These are phyloP conservation scores for Anniella stebbinsi DNA, from an alignment of 2,797 vertebrate species.

Conservation along the genomic window DNA sequence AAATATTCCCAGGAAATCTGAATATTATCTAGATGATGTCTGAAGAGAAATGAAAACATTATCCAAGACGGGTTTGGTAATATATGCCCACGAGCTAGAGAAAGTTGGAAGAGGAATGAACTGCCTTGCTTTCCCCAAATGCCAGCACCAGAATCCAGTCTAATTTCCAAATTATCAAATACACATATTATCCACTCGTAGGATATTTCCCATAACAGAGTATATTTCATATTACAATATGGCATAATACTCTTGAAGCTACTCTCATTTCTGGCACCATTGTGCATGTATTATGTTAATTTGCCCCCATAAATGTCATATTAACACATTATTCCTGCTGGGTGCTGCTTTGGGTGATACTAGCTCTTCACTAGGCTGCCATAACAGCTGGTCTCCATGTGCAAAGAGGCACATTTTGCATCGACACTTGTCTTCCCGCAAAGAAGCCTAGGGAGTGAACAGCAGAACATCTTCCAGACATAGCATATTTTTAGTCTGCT, in stretches of 20 bases:
- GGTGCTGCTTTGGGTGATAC: slow-evolving; percentile 32
- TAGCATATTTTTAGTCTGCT: background rate
- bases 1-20: background rate
- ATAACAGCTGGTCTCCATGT: slow-evolving; percentile 24
- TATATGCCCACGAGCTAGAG: background rate
- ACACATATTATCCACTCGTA: slow-evolving; percentile 9
- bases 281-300: slow-evolving; percentile 39
- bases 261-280: slow-evolving; percentile 23
- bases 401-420: background rate
- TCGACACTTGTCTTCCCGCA: slow-evolving; percentile 8
- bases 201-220: slow-evolving; percentile 6
- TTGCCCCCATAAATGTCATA: slow-evolving; percentile 43
- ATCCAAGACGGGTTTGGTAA: background rate
- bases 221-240: slow-evolving; percentile 19
- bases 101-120: background rate
- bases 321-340: slow-evolving; percentile 44
- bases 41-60: background rate
- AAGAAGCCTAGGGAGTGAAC: slow-evolving; percentile 9
- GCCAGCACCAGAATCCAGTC: background rate
- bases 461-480: slow-evolving; percentile 10
- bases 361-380: slow-evolving; percentile 14
- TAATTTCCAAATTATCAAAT: slow-evolving; percentile 30
- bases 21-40: background rate
- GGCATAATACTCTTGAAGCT: slow-evolving; percentile 23
- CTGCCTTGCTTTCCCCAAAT: background rate